Conservation (phyloP, 2,888 invertebrate genomes). For the Phalera bucephala region DNA sequence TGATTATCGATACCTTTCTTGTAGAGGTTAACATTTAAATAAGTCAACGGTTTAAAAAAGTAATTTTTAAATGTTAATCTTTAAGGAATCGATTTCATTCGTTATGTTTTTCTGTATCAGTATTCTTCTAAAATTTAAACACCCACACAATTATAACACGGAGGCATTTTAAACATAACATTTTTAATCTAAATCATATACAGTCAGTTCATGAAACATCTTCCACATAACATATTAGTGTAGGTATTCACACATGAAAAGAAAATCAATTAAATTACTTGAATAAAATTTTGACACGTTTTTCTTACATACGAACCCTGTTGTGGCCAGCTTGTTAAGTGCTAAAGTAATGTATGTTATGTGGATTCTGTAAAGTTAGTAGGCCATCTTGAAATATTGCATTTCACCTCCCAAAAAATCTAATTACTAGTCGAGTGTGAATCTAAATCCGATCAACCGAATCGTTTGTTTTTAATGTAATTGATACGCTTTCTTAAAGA, state of each 20-base stretch:
- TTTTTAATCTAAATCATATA: constrained; percentile 1
- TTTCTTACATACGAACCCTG: background rate
- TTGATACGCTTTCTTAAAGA: constrained; percentile 41
- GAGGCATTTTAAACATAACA: constrained; percentile 9
- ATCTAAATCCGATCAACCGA: constrained; percentile 58
- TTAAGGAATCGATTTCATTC: constrained; percentile 14
- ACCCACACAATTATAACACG: constrained; percentile 6
- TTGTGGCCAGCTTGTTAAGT: background rate
- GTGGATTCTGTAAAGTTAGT: constrained; percentile 6
- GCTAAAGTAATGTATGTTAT: background rate
- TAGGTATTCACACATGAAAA: background rate
- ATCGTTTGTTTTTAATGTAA: constrained; percentile 37
- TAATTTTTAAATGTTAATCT: background rate
- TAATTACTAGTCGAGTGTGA: constrained; percentile 72
- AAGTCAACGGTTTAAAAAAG: background rate
- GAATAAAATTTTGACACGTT: too few species aligned
- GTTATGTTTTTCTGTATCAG: background rate
- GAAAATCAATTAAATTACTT: background rate
- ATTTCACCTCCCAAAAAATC: constrained; percentile 45
- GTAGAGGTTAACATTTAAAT: background rate
- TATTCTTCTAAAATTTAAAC: background rate
- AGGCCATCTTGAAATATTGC: constrained; percentile 23
- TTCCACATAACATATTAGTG: constrained; percentile 1
- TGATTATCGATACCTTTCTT: background rate
- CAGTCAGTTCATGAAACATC: constrained; percentile 2